phyloP scores from a whole-genome alignment of 1,140 invertebrate species.

The Caerostris extrusa region DNA sequence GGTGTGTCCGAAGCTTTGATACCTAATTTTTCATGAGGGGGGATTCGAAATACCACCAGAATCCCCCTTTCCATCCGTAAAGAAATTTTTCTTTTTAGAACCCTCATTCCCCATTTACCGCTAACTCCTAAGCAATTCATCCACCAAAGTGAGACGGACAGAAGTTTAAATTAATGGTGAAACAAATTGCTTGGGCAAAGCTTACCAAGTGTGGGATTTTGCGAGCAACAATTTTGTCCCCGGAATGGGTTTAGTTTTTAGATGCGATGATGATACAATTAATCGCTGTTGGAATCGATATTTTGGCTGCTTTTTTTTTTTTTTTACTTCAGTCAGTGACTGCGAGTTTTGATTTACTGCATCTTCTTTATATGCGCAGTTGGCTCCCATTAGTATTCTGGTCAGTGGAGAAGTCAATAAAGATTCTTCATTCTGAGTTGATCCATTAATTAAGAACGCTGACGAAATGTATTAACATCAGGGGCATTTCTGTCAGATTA shows the following conservation, averaged over 20 bases:
- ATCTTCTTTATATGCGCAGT: neutral
- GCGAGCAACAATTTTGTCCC: slow-evolving; percentile 38
- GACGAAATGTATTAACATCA: slow-evolving; percentile 23
- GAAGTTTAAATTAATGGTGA: slow-evolving; percentile 59
- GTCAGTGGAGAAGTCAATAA: slow-evolving; percentile 1
- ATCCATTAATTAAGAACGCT: slow-evolving; percentile 5
- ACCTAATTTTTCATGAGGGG: slow-evolving; percentile 60
- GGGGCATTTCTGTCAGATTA: slow-evolving; percentile 6
- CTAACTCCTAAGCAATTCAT: slow-evolving; percentile 43
- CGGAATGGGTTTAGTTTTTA: neutral
- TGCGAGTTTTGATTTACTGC: slow-evolving; percentile 9
- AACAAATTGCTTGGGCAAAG: slow-evolving; percentile 57
- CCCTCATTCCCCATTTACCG: slow-evolving; percentile 18
- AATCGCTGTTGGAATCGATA: slow-evolving; percentile 27
- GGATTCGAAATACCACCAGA: slow-evolving; percentile 8
- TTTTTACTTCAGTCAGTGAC: neutral
- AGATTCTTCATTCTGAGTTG: neutral
- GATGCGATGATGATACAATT: neutral
- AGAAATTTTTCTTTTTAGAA: slow-evolving; percentile 11
- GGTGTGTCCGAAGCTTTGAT: slow-evolving; percentile 58
- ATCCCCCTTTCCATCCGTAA: neutral
- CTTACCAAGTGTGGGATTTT: slow-evolving; percentile 36
- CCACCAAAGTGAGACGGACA: slow-evolving; percentile 14
- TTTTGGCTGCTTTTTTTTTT: neutral
- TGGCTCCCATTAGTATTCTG: neutral